These are phyloP conservation scores for Cyclopterus lumpus DNA, from an alignment of 2,797 vertebrate species.

Conservation along the genomic window DNA sequence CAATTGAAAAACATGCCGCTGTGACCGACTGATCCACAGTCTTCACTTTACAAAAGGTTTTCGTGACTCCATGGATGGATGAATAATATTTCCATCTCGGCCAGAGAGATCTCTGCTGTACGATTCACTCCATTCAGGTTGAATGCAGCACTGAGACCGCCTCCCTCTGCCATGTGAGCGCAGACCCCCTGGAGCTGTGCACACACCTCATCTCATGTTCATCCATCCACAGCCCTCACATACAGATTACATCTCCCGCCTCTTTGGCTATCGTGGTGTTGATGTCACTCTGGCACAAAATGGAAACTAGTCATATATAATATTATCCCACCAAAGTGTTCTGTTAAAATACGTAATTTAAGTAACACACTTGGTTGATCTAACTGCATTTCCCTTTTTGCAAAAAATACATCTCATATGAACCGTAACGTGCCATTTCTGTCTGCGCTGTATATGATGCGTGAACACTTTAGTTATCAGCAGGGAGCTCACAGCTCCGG, in stretches of 20 bases:
- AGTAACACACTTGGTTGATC: background rate
- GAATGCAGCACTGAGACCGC: conserved; percentile 35
- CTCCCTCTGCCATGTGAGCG: conserved; percentile 54
- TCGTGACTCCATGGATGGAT: conserved; percentile 1
- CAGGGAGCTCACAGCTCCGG: conserved; percentile 38
- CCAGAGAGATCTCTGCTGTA: background rate
- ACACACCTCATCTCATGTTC: conserved; percentile 70
- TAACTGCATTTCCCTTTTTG: conserved; percentile 11
- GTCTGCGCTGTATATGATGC: conserved; percentile 15
- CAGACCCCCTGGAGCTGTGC: conserved; percentile 56
- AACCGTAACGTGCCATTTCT: conserved; percentile 7
- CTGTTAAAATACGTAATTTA: conserved; percentile 23
- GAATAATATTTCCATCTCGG: background rate
- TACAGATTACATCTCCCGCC: conserved; percentile 57
- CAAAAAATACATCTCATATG: background rate
- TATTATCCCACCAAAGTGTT: background rate
- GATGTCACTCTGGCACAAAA: conserved; percentile 30
- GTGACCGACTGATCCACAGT: conserved; percentile 3
- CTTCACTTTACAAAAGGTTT: conserved; percentile 12
- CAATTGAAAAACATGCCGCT: conserved; percentile 11
- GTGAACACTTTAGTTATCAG: conserved; percentile 43
- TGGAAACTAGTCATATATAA: conserved; percentile 34
- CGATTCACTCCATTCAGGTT: conserved; percentile 37
- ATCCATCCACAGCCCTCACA: conserved; percentile 63
- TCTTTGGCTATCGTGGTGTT: conserved; percentile 30